Evolutionary conservation across 2,888 invertebrate genomes (phyloP), one percentile per base, ranked within the genome.

Genomic region (Caenorhabditis parvicauda): DNA sequence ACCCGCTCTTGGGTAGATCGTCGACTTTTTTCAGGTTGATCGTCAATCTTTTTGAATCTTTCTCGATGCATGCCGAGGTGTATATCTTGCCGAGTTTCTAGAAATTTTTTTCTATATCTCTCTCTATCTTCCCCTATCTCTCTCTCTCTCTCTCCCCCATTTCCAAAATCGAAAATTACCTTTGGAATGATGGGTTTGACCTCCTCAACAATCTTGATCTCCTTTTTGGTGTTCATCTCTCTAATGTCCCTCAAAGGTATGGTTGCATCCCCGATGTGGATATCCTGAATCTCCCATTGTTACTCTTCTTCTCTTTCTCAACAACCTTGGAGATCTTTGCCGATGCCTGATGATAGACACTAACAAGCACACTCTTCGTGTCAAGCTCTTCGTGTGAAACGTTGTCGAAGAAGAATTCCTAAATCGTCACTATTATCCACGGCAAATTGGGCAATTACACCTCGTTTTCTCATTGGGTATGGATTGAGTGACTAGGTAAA

Each of bases 71-170:
- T 17, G 82, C 71, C 3, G 81, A 77, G 3, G 83, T 73, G 54
- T 81, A 77, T 27, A 84, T 68, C 55, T 81, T 81, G 2, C 84
- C 84, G 22, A 83, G 72, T 54, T 83, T 83, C 83, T 84, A 74
- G 35, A 77, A 75, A 22, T n/a, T n/a, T n/a, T n/a, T n/a, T n/a
- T n/a, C n/a, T n/a, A n/a, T n/a, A n/a, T n/a, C n/a, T n/a, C n/a
- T n/a, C n/a, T n/a, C n/a, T n/a, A n/a, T n/a, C n/a, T n/a, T n/a
- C n/a, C n/a, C n/a, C n/a, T n/a, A n/a, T n/a, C n/a, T n/a, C n/a
- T n/a, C n/a, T n/a, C n/a, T 1, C 46, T 14, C 29, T n/a, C 29
- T n/a, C 19, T 22, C 24, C 21, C 6, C 24, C 27, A 19, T n/a
- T n/a, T n/a, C n/a, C n/a, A n/a, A n/a, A 28, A 28, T 37, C 12